Conservation (phyloP, 2,797 vertebrate genomes). For the Gymnocypris eckloni region DNA sequence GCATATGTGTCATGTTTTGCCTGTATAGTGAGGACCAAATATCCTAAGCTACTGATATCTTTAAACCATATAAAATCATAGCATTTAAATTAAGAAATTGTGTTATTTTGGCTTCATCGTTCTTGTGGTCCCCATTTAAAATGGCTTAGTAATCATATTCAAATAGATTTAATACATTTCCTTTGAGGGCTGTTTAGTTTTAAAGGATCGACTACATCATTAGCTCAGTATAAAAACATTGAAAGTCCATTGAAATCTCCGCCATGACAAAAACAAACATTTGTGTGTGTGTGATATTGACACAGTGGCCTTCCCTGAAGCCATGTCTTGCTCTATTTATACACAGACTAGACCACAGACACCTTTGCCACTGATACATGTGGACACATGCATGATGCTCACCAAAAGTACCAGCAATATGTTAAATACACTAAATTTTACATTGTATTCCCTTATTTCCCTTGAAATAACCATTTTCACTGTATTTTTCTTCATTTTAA, state of each 20-base stretch:
- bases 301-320: conserved; percentile 51
- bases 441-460: no score
- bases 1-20: not conserved
- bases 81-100: no score
- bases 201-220: not conserved
- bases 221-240: not conserved
- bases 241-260: no score
- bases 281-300: conserved; percentile 35
- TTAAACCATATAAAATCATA: not conserved
- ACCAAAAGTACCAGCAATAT: not conserved
- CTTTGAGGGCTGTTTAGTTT: not conserved
- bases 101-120: not conserved
- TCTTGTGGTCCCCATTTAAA: not conserved
- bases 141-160: not conserved
- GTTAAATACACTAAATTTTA: not conserved
- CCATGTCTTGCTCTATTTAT: conserved; percentile 53
- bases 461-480: not conserved
- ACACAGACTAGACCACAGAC: conserved; percentile 39
- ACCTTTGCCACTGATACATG: conserved; percentile 44
- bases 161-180: not conserved
- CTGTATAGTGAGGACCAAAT: not conserved
- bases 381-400: conserved; percentile 1
- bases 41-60: not conserved
- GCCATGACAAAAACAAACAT: not conserved
- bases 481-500: not conserved